Evolutionary conservation across 2,797 vertebrate genomes (phyloP).

Genomic region (Semotilus atromaculatus): DNA sequence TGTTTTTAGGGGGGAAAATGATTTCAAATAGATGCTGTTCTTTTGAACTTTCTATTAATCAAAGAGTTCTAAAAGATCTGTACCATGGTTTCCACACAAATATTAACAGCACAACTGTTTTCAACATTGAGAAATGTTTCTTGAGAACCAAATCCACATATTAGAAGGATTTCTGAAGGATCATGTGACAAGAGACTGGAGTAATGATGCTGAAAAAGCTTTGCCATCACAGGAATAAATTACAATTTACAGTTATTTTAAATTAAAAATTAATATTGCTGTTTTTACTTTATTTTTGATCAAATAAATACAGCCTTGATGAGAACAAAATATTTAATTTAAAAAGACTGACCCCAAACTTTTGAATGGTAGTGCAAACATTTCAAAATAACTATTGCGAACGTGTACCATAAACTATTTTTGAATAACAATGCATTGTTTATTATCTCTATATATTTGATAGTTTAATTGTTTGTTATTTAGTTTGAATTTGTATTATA

Average conservation of each 20-base stretch:
- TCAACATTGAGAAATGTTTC: not conserved
- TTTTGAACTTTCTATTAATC: no score
- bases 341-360: not conserved
- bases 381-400: not conserved
- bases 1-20: no score
- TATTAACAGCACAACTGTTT: not conserved
- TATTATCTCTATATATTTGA: not conserved
- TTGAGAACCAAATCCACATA: not conserved
- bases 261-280: not conserved
- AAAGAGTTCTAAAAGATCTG: not conserved
- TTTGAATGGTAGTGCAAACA: not conserved
- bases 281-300: not conserved
- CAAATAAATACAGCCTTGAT: not conserved
- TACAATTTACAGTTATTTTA: not conserved
- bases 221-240: not conserved
- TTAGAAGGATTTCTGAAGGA: not conserved
- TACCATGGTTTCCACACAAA: not conserved
- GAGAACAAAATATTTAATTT: not conserved
- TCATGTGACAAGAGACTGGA: not conserved
- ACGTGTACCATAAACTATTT: not conserved
- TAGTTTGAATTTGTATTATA: not conserved
- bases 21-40: not conserved
- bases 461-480: not conserved
- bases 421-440: not conserved
- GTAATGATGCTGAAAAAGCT: not conserved